Conservation (phyloP, 2,113 vertebrate genomes). For the Pollachius pollachius region DNA sequence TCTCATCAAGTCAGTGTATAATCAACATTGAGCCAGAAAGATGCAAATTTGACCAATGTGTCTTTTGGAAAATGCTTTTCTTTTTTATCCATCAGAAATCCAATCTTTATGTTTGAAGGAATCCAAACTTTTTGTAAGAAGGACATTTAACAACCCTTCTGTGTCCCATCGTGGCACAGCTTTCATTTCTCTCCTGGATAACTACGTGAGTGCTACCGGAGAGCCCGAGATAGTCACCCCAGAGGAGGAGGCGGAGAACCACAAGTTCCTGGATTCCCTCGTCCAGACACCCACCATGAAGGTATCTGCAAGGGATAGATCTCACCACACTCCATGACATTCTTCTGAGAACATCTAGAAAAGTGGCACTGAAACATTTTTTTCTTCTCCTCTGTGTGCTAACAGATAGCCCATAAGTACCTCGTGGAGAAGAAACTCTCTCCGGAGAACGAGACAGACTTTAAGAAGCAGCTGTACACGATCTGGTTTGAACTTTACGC, state of each 20-base stretch:
- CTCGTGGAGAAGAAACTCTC: slow-evolving; percentile 73
- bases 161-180: slow-evolving; percentile 53
- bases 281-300: slow-evolving; percentile 75
- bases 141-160: neutral
- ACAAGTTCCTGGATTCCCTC: slow-evolving; percentile 76
- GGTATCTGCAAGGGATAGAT: slow-evolving; percentile 49
- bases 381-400: slow-evolving; percentile 1
- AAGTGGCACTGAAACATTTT: neutral
- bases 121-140: neutral
- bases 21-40: too few species aligned
- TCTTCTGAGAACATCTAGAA: neutral
- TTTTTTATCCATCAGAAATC: neutral
- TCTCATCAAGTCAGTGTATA: too few species aligned
- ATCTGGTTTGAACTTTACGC: slow-evolving; percentile 82
- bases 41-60: too few species aligned
- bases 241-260: slow-evolving; percentile 76
- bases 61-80: neutral
- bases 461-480: slow-evolving; percentile 77
- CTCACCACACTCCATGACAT: neutral
- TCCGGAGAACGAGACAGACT: slow-evolving; percentile 55
- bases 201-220: slow-evolving; percentile 77
- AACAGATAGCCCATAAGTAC: slow-evolving; percentile 75
- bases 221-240: slow-evolving; percentile 77
- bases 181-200: slow-evolving; percentile 80
- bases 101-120: neutral